These are phyloP conservation scores for Felis catus DNA, from an alignment of 2,113 vertebrate species.

Conservation along the genomic window F.catus_Fca126_mat1.0 CM031418.1:76993501-76994000, in stretches of 20 bases:
- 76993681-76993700: conserved; percentile 12
- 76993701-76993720: neutral
- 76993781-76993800: neutral
- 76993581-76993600: conserved; percentile 29
- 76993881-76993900: neutral
- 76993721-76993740: conserved; percentile 34
- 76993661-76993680: neutral
- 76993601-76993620: conserved; percentile 9
- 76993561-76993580: conserved; percentile 51
- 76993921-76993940: conserved; percentile 18
- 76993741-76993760: neutral
- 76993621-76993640: neutral
- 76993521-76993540: conserved; percentile 39
- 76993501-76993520: conserved; percentile 59
- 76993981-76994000: too few relatives aligned
- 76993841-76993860: rapidly evolving
- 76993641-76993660: conserved; percentile 9
- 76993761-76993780: neutral
- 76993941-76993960: too few relatives aligned
- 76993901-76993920: neutral
- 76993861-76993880: neutral
- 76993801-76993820: neutral
- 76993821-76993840: neutral
- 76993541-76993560: conserved; percentile 53
- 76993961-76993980: too few relatives aligned